Conservation (phyloP, 2,888 invertebrate genomes). For the Schizotus pectinicornis region DNA sequence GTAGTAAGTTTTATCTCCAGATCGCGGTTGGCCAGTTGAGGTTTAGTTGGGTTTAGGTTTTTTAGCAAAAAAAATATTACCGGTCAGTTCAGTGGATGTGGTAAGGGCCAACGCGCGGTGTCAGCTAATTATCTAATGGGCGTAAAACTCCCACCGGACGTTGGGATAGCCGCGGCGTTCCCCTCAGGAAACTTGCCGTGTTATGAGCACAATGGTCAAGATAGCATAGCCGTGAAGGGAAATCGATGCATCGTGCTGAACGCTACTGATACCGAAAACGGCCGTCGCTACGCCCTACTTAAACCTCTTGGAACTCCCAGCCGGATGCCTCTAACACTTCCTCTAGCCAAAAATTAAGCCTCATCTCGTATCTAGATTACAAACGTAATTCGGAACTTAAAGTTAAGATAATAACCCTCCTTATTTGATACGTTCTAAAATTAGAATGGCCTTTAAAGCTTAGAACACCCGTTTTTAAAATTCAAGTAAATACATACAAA, state of each 20-base stretch:
- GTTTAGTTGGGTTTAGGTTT: too few relatives aligned
- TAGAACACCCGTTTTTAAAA: too few relatives aligned
- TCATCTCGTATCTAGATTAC: not conserved
- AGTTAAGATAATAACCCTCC: too few relatives aligned
- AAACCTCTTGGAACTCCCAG: constrained; percentile 17
- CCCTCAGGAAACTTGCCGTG: constrained; percentile 36
- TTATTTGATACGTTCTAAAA: too few relatives aligned
- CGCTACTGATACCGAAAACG: constrained; percentile 35
- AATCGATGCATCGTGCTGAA: constrained; percentile 36
- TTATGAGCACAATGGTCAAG: constrained; percentile 39
- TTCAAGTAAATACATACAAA: too few relatives aligned
- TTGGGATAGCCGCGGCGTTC: constrained; percentile 9
- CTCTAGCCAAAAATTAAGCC: constrained; percentile 15
- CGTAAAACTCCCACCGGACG: constrained; percentile 33
- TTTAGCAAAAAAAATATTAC: too few relatives aligned
- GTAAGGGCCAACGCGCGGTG: constrained; percentile 15
- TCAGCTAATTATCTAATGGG: constrained; percentile 41
- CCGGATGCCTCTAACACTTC: constrained; percentile 16
- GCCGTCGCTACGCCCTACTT: constrained; percentile 20
- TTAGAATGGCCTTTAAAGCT: too few relatives aligned
- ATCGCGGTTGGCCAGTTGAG: too few relatives aligned
- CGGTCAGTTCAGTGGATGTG: not conserved
- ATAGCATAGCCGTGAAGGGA: constrained; percentile 33
- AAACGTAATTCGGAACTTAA: not conserved
- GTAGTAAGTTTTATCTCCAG: too few relatives aligned